Evolutionary conservation across 2,797 vertebrate genomes (phyloP), one percentile per base, ranked within the genome.

Genomic region (Myoxocephalus aenaeus): DNA sequence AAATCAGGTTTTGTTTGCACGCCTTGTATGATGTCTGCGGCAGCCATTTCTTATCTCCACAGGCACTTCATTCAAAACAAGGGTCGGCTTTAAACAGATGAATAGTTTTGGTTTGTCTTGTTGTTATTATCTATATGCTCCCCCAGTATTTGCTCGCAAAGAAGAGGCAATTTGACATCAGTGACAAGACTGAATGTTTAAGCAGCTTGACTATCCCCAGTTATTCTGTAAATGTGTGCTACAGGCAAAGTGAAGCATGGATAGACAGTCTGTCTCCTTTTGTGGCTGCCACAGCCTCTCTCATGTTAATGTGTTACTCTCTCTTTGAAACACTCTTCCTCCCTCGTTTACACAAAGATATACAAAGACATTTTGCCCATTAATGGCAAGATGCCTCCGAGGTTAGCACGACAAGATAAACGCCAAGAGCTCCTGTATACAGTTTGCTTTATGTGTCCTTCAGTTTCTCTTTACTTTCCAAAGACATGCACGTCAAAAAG

Each of bases 101-200:
- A 79, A 82, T 69, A 29, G 68, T 78, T 86, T 87, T 73, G 79
- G 75, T 86, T 82, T 88, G 74, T 83, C 68, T 82, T 62, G 59
- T 74, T 80, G 56, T 69, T 83, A 64, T 84, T 75, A 79, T 86
- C 67, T 85, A 50, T 68, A 51, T 57, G 56, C 72, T 77, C 57
- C 36, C 54, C 14, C 48, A 65, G 50, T 77, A 48, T 84, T 79
- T 82, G 36, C 36, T 77, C 8, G 12, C 70, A 69, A 22, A 58
- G 67, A 72, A 64, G 74, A 86, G 56, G 69, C 75, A 65, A 83
- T 90, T 89, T 79, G 83, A 71, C 78, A 84, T 85, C 54, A 68
- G 38, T 71, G 81, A 83, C 87, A 89, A 79, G 63, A 17, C 86
- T 82, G 80, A 79, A 80, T 84, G 76, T 81, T 83, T 72, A 77